Conservation (phyloP, 2,113 vertebrate genomes). For the Nycticebus coucang region DNA sequence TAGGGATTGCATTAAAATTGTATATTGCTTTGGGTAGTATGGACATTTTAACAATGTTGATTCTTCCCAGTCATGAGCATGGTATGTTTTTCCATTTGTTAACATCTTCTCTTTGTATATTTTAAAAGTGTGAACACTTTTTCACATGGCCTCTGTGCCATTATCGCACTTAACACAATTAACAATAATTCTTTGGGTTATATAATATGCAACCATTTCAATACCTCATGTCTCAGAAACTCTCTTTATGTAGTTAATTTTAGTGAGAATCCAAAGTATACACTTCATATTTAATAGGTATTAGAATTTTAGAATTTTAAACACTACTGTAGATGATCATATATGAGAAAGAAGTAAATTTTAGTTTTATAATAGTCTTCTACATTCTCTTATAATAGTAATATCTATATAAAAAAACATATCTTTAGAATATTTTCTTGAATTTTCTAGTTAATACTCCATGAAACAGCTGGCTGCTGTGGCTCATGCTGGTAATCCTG, state of each 20-base stretch:
- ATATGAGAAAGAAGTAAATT: not conserved
- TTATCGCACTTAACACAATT: not conserved
- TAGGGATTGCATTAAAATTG: too few relatives aligned
- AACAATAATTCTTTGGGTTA: not conserved
- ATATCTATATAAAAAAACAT: not conserved
- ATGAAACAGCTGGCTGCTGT: not conserved
- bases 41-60: too few relatives aligned
- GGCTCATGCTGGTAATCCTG: too few relatives aligned
- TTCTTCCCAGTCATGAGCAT: too few relatives aligned
- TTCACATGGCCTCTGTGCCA: not conserved
- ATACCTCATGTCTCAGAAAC: not conserved
- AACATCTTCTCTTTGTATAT: not conserved
- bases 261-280: not conserved
- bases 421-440: conserved; percentile 21
- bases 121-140: not conserved
- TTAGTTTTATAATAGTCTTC: not conserved
- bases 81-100: too few relatives aligned
- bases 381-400: not conserved
- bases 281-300: not conserved
- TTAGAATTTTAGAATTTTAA: conserved; percentile 63
- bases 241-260: not conserved
- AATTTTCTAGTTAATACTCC: not conserved
- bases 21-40: too few relatives aligned
- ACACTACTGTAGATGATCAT: not conserved
- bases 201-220: not conserved